These are phyloP conservation scores for Colletes collaris DNA, from an alignment of 2,888 invertebrate species.

Conservation along the genomic window DNA sequence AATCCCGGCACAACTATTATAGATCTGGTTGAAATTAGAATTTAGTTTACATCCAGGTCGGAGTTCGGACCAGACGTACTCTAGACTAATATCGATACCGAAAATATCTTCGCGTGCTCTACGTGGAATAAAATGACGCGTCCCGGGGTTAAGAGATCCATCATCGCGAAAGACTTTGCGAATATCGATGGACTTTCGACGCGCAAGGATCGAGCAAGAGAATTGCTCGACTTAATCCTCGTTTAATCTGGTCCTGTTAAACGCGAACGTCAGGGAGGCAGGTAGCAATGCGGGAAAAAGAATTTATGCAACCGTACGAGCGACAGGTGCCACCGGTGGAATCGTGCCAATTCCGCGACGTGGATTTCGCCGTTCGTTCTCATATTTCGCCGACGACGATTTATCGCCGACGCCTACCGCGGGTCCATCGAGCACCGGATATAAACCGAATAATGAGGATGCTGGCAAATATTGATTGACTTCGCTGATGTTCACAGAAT, in stretches of 20 bases:
- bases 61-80: too few relatives aligned
- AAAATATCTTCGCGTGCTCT: too few relatives aligned
- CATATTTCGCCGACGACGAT: slow-evolving; percentile 30
- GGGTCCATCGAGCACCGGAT: slow-evolving; percentile 17
- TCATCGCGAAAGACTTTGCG: not conserved
- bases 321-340: slow-evolving; percentile 57
- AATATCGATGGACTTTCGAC: slow-evolving; percentile 32
- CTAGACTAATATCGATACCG: too few relatives aligned
- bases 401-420: slow-evolving; percentile 14
- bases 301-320: slow-evolving; percentile 42
- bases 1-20: too few relatives aligned
- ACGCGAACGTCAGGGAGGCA: slow-evolving; percentile 29
- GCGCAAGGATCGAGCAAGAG: slow-evolving; percentile 18
- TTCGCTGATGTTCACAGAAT: too few relatives aligned
- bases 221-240: slow-evolving; percentile 38
- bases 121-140: too few relatives aligned
- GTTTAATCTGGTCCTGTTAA: slow-evolving; percentile 55
- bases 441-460: slow-evolving; percentile 44
- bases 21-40: too few relatives aligned
- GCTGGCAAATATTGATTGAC: slow-evolving; percentile 15
- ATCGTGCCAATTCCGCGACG: slow-evolving; percentile 48
- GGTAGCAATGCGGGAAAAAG: slow-evolving; percentile 31
- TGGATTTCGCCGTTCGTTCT: slow-evolving; percentile 44
- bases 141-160: too few relatives aligned
- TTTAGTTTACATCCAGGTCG: too few relatives aligned